Percentiles rank a stretch among this genome's conserved stretches.
These are phyloP conservation scores for Myrmecophaga tridactyla DNA, from an alignment of 2,113 vertebrate genomes.

Conservation along the genomic window DNA sequence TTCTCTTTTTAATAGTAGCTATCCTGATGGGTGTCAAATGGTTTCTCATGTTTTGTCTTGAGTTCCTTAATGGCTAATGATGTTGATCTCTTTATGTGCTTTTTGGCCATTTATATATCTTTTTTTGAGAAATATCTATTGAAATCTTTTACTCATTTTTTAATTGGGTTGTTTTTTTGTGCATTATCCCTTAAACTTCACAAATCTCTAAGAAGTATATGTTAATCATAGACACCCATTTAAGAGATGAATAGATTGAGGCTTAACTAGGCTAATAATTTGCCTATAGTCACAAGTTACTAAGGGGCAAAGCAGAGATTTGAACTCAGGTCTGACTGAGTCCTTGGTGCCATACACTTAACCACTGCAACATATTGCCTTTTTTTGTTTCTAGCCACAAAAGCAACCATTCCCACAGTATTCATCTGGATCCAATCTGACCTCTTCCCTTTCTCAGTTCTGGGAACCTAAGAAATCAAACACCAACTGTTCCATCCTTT, in stretches of 20 bases:
- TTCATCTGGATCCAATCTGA: neutral
- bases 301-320: neutral
- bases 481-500: neutral
- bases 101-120: too few relatives aligned
- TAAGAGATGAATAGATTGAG: slow-evolving; percentile 4
- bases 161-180: too few relatives aligned
- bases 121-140: too few relatives aligned
- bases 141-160: too few relatives aligned
- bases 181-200: neutral
- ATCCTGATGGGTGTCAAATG: too few relatives aligned
- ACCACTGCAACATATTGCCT: neutral
- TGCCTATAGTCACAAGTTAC: neutral
- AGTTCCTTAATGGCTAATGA: too few relatives aligned
- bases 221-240: neutral
- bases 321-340: neutral
- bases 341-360: neutral
- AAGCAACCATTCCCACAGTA: neutral
- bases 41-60: too few relatives aligned
- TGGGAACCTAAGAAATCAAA: neutral
- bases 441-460: neutral
- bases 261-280: neutral
- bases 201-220: neutral
- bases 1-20: too few relatives aligned
- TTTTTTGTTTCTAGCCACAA: neutral
- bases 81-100: too few relatives aligned